These are phyloP conservation scores for Sebastes taczanowskii DNA, from an alignment of 2,797 vertebrate genomes.

Conservation along the genomic window DNA sequence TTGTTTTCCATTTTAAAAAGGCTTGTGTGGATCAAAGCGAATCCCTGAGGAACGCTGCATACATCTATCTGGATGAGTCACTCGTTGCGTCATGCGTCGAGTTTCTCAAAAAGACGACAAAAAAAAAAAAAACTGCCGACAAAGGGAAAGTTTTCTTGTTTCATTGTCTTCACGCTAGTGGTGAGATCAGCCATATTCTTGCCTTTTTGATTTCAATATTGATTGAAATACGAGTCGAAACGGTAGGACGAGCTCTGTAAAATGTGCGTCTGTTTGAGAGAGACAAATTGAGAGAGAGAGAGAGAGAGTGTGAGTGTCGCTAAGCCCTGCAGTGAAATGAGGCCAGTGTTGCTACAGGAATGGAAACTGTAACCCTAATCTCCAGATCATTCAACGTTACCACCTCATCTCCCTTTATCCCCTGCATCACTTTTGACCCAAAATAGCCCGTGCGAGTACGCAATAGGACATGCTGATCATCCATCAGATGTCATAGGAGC, in stretches of 20 bases:
- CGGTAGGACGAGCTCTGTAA: not conserved
- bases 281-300: conserved; percentile 4
- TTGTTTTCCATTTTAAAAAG: conserved; percentile 23
- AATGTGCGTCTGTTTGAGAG: not conserved
- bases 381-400: conserved; percentile 63
- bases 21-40: conserved; percentile 8
- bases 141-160: not conserved
- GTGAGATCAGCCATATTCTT: not conserved
- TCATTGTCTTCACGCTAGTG: not conserved
- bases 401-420: conserved; percentile 60
- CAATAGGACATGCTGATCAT: conserved; percentile 7
- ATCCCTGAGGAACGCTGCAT: not conserved
- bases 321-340: conserved; percentile 54
- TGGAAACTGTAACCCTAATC: conserved; percentile 73
- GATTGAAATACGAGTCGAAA: not conserved
- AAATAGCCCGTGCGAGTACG: conserved; percentile 44
- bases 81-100: conserved; percentile 9
- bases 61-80: conserved; percentile 34
- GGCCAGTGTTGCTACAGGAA: conserved; percentile 64
- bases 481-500: conserved; percentile 11
- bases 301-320: not conserved
- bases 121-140: not conserved
- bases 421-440: conserved; percentile 50
- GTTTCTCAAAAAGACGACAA: not conserved
- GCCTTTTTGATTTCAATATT: not conserved